Evolutionary conservation across 2,113 vertebrate species (phyloP), one percentile per base, ranked within the genome.

Genomic region (Calyptommatus sinebrachiatus): DNA sequence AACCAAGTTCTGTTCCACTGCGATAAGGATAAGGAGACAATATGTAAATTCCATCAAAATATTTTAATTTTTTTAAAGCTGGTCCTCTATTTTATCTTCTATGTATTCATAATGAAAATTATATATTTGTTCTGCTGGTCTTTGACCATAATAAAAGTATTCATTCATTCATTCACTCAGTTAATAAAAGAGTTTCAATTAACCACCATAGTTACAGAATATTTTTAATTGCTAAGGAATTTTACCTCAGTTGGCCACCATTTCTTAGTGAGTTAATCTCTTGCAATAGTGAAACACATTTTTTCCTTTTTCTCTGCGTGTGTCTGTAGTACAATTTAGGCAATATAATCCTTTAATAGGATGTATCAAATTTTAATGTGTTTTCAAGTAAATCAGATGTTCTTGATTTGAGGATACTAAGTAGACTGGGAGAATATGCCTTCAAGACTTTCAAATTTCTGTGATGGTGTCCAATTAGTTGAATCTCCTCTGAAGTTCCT

Each of bases 181-280:
- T 24, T 1, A 62, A 62, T 26, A 62, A 62, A 62, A 26, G 61
- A 62, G 22, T 7, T 57, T 57, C 5, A 57, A 57, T 57, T 57
- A 57, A 78, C 21, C 22, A 8, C 24, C 20, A 6, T 11, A 50
- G 28, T n/a, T 48, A 22, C 16, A 21, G 20, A 73, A 18, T 21
- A 1, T 71, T 83, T 14, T 21, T 83, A 41, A 81, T 79, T 76
- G 50, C 35, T 48, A 69, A 48, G 29, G 62, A 74, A 45, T 24
- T 7, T 46, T 57, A 35, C 22, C 20, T 67, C 66, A 7, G 61
- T 86, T 88, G 11, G 29, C 35, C n/a, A 68, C 21, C 48, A 26
- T 8, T 60, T 31, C 66, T 29, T 48, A 57, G 28, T 18, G 26
- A 67, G 28, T 53, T 48, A 41, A 50, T 21, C 48, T 72, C 53